Evolutionary conservation across 2,888 invertebrate species (phyloP), one percentile per base, ranked within the genome.

Genomic region (Erebia aethiops): DNA sequence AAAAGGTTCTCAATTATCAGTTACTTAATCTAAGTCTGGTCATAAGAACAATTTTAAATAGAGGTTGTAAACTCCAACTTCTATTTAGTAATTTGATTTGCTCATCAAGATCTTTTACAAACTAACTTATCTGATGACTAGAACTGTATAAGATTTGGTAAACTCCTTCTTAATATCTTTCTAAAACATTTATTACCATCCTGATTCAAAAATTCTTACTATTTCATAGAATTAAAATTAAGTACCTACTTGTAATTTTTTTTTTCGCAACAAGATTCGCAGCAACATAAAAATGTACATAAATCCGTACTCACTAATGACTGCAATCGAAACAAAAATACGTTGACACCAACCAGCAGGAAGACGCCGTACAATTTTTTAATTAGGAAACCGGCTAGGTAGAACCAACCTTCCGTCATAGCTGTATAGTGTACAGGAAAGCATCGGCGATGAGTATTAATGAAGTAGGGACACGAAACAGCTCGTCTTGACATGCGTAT

Each of bases 341-440:
- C 68, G 64, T 71, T 67, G 71, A 67, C 74, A 76, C 69, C 70
- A 77, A 76, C 58, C 70, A 78, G 72, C 80, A 83, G 84, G 84
- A 84, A 84, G 84, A 78, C 78, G 73, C 67, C 74, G 77, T 78
- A 77, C 81, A 85, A 85, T 62, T 91, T 92, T 91, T 91, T 88
- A 89, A 92, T 90, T 89, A 92, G 91, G 91, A 92, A 92, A 90
- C 90, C 86, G 88, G 84, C 87, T 86, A 76, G 81, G 89, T 90
- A 90, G 90, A 92, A 90, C 89, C 88, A 86, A 86, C 87, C 90
- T 92, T 92, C 91, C 91, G 91, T 90, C 91, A 88, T 87, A 80
- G 83, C 75, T 78, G 81, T 82, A 86, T 89, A 91, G 91, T 77
- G 80, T 82, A 86, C 90, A 91, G 91, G 91, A 89, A 92, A 91